A percentile compares a stretch with the other conserved stretches of the same genome.
These are phyloP conservation scores for Syngnathus floridae DNA, from an alignment of 2,113 vertebrate genomes.

Conservation along the genomic window DNA sequence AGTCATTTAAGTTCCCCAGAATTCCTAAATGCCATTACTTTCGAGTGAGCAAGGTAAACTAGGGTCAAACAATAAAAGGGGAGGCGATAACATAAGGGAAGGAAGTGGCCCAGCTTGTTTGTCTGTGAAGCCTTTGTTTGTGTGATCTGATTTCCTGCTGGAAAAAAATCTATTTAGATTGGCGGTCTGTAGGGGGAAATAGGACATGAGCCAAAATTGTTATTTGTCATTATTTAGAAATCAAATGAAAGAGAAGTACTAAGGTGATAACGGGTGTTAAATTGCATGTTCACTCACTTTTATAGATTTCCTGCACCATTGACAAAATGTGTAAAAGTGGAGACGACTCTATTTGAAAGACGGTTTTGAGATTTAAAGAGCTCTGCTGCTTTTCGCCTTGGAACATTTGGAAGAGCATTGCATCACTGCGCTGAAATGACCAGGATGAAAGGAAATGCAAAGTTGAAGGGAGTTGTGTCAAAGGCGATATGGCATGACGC, in stretches of 20 bases:
- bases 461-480: not conserved
- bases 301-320: not conserved
- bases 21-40: slow-evolving; percentile 25
- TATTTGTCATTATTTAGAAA: slow-evolving; percentile 24
- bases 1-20: slow-evolving; percentile 14
- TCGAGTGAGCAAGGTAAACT: slow-evolving; percentile 23
- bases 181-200: slow-evolving; percentile 41
- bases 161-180: slow-evolving; percentile 52
- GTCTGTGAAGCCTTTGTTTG: slow-evolving; percentile 57
- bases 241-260: slow-evolving; percentile 29
- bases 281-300: not conserved
- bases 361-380: not conserved
- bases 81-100: slow-evolving; percentile 47
- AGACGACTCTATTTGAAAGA: not conserved
- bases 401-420: not conserved
- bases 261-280: not conserved
- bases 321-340: not conserved
- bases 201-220: slow-evolving; percentile 24
- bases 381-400: not conserved
- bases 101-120: slow-evolving; percentile 61
- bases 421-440: not conserved
- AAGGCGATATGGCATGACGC: not conserved
- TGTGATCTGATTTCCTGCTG: slow-evolving; percentile 60
- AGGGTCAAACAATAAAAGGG: slow-evolving; percentile 57
- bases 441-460: not conserved